Base-by-base conservation (phyloP, 37 sponge, comb jelly and placozoan genomes). In the Aplysina aerophoba region DNA sequence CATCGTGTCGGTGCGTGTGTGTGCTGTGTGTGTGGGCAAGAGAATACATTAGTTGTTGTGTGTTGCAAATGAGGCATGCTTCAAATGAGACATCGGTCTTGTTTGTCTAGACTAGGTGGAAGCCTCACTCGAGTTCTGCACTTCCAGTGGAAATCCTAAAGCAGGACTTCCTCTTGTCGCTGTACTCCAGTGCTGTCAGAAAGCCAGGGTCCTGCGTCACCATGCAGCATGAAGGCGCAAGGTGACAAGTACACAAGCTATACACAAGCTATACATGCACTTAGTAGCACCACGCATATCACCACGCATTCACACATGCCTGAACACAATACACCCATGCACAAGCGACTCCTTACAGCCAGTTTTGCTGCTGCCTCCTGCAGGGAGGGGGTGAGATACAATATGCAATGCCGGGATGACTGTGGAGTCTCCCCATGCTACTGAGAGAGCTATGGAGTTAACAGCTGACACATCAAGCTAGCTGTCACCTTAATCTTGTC, bases 121-220 rank as follows among this genome's bases (percentile, higher is more conserved):
- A 38, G 37, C 83, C 93, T 86, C 55, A 95, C 96, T 99, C 99
- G 20, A 99, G 73, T 58, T 99, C 99, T n/a, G 19, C 37, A 56
- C 97, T 97, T 22, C 99, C 99, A 24, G 99, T 96, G 24, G 97
- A 91, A 5, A 99, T 73, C 34, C 87, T 87, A 72, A 99, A 99
- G 33, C 95, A 93, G 34, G 50, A 73, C 65, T 93, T 96, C 65
- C 99, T 95, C 82, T 91, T 97, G 24, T 95, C 97, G 81, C 99
- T 93, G 86, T 92, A 97, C 75, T 97, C 99, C 44, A 99, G 85
- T n/a, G 99, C 99, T 22, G 99, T 99, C 60, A 93, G 85, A 59
- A 99, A 99, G 4, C 96, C 99, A 33, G 88, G 82, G 59, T 92
- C 95, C 92, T 90, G 30, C 1, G 2, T 2, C 11, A 62, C 11